phyloP scores from a whole-genome alignment of 92 coral and sea anemone genomes.

The Epizoanthus stellaris region DNA sequence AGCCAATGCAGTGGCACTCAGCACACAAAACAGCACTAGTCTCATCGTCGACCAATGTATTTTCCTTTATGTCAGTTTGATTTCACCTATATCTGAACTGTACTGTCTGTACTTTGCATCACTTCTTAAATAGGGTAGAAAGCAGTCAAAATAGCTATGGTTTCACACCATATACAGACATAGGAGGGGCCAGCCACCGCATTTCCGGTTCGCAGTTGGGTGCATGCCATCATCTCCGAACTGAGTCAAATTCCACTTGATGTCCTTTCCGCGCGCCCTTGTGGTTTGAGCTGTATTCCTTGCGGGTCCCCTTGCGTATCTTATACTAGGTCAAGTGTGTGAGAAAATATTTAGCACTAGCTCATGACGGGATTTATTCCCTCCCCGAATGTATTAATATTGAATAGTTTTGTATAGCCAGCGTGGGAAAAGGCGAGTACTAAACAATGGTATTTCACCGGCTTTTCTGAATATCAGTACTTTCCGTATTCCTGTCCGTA shows the following conservation, averaged over 20 bases:
- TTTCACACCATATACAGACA: slow-evolving; percentile 34
- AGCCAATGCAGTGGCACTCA: slow-evolving; percentile 18
- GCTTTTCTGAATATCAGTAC: too few species aligned
- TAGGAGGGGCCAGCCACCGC: slow-evolving; percentile 18
- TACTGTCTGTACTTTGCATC: background rate
- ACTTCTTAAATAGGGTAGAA: slow-evolving; percentile 1
- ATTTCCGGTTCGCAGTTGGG: slow-evolving; percentile 25
- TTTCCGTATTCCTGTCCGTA: too few species aligned
- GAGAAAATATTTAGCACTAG: too few species aligned
- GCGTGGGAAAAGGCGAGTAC: too few species aligned
- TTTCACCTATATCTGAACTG: background rate
- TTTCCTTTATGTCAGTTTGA: background rate
- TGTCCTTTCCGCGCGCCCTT: background rate
- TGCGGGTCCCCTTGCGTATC: background rate
- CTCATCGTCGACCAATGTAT: slow-evolving; percentile 9
- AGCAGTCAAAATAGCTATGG: background rate
- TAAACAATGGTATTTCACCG: too few species aligned
- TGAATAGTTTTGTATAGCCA: too few species aligned
- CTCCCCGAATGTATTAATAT: too few species aligned
- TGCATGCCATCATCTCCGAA: slow-evolving; percentile 12
- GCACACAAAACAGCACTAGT: background rate
- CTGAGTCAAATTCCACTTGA: background rate
- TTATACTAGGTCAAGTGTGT: too few species aligned
- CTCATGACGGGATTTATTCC: too few species aligned
- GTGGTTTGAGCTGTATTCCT: background rate